These are phyloP conservation scores for Anser cygnoides DNA, from an alignment of 2,113 vertebrate species.

Conservation along the genomic window DNA sequence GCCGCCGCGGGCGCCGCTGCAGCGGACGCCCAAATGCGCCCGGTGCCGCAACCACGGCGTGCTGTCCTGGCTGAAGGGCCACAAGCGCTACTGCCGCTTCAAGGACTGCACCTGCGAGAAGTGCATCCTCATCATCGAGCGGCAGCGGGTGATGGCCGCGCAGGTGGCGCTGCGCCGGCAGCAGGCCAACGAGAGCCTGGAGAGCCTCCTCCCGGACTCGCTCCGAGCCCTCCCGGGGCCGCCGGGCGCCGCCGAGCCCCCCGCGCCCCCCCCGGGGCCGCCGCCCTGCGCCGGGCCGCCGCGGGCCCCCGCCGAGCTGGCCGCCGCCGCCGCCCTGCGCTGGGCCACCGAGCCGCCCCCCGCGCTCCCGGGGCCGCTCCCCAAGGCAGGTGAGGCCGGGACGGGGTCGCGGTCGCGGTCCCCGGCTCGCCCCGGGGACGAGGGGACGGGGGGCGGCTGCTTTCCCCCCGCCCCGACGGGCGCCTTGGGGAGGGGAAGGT, in stretches of 20 bases:
- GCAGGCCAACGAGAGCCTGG: constrained; percentile 95
- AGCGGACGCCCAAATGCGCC: constrained; percentile 95
- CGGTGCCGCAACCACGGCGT: constrained; percentile 96
- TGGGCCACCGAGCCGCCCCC: constrained; percentile 65
- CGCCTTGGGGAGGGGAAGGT: not conserved
- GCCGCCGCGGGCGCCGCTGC: constrained; percentile 87
- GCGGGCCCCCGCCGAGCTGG: constrained; percentile 4
- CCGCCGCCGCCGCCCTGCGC: constrained; percentile 66
- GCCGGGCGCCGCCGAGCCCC: constrained; percentile 21
- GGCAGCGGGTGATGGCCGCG: constrained; percentile 96
- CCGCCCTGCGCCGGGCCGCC: not conserved
- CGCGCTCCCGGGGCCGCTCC: constrained; percentile 32
- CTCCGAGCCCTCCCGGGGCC: constrained; percentile 84
- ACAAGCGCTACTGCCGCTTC: constrained; percentile 97
- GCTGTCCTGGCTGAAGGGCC: constrained; percentile 95
- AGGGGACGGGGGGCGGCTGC: not conserved
- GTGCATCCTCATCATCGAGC: constrained; percentile 96
- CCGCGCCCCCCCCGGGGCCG: constrained; percentile 17
- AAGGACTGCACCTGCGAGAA: constrained; percentile 98
- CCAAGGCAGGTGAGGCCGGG: constrained; percentile 72
- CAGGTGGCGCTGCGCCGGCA: constrained; percentile 94
- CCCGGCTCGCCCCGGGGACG: not conserved
- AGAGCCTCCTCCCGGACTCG: constrained; percentile 92
- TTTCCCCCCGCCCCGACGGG: not conserved
- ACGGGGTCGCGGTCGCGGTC: not conserved